Evolutionary conservation across 2,797 vertebrate species (phyloP), one percentile per base, ranked within the genome.

Genomic region (Xenentodon cancila): DNA sequence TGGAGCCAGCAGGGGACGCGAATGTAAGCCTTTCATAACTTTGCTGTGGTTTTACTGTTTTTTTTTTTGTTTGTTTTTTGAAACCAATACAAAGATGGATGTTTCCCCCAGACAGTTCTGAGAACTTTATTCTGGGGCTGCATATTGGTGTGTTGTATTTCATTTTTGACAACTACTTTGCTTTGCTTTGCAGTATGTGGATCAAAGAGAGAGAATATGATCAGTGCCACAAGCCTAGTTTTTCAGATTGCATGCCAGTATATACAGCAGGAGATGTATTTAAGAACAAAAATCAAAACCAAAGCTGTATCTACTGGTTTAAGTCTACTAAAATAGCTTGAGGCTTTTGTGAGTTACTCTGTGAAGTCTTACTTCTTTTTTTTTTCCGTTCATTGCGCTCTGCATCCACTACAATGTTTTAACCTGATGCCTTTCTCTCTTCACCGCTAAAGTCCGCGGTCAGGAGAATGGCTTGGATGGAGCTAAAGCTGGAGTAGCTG

Each of bases 381-480:
- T 21, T 57, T 9, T 49, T 42, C 8, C 37, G 4, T 52, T 2
- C 3, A 20, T 7, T 20, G 34, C 20, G 9, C 11, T 54, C 30
- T 32, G 21, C 13, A 9, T 25, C 4, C 1, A n/a, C 47, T 46
- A 20, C 22, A 17, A 20, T 20, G 15, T 66, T 15, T 19, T 46
- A 72, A 56, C 16, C 8, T 61, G 16, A 73, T 50, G 18, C 3
- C 0, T 51, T 15, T 63, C 8, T 72, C 9, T 56, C 22, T 18
- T 57, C 18, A 50, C 47, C 34, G 66, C 51, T 60, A 4, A 77
- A 99, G 98, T 97, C 88, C 95, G 97, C 49, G 96, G 96, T 72
- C 97, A 99, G 90, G 98, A 99, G 88, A 99, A 99, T 12, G 98
- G 98, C 53, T 77, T 99, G 59, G 98, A 99, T 32, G 95, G 94